Percentiles rank a stretch among this genome's conserved stretches.
Evolutionary conservation across 2,113 vertebrate genomes (phyloP).

Genomic region (Dasypus novemcinctus): DNA sequence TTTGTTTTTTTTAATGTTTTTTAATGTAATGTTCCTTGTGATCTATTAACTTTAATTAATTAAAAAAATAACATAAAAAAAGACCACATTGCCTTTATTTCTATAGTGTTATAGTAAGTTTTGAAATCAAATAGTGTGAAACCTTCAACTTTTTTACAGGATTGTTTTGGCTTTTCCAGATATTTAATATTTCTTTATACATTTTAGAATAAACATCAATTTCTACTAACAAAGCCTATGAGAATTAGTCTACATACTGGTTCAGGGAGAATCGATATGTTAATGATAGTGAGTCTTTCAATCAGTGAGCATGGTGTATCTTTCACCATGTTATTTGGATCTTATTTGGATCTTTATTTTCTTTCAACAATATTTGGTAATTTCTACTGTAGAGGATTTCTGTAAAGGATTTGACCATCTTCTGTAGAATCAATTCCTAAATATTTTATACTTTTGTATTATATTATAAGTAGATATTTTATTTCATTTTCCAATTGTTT

Average conservation of each 20-base stretch:
- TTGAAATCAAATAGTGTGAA: neutral
- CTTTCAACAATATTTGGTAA: neutral
- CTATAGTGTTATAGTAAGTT: neutral
- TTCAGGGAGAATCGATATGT: neutral
- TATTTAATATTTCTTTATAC: neutral
- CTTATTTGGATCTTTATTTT: conserved; percentile 12
- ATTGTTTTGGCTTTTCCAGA: neutral
- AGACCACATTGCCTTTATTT: neutral
- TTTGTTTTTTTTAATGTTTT: too few species aligned
- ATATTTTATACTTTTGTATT: neutral
- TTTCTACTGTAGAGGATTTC: neutral
- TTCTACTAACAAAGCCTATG: neutral
- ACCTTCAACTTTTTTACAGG: neutral
- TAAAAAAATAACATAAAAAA: too few species aligned
- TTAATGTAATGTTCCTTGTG: too few species aligned
- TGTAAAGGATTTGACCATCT: neutral
- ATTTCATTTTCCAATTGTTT: neutral
- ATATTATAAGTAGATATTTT: neutral
- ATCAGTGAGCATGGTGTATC: neutral
- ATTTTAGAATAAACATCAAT: neutral
- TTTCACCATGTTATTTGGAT: neutral
- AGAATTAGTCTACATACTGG: neutral
- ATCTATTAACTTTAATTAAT: too few species aligned
- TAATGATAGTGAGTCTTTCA: neutral
- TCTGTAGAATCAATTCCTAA: neutral